phyloP scores from a whole-genome alignment of 2,888 invertebrate genomes.

The Epiblema foenella region DNA sequence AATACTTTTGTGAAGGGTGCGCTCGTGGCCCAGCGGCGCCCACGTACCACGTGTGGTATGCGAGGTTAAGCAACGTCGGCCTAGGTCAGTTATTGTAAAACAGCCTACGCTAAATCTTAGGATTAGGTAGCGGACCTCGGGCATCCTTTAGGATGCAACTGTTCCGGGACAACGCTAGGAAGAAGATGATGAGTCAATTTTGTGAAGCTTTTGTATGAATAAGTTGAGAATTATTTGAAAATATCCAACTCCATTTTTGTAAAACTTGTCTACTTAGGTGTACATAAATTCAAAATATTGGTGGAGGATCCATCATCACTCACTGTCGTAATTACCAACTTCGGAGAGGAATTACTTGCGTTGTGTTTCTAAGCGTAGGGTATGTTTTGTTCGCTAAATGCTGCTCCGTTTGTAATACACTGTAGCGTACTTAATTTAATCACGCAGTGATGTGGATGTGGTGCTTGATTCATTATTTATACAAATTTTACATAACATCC shows the following conservation, averaged over 20 bases:
- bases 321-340: constrained; percentile 43
- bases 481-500: not conserved
- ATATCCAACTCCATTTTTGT: not conserved
- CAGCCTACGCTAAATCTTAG: too few relatives aligned
- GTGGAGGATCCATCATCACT: constrained; percentile 29
- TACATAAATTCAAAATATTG: constrained; percentile 16
- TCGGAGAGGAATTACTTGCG: constrained; percentile 38
- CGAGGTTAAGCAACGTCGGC: too few relatives aligned
- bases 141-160: too few relatives aligned
- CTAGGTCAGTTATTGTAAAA: too few relatives aligned
- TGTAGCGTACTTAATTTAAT: constrained; percentile 38
- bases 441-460: constrained; percentile 34
- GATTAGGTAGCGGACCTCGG: too few relatives aligned
- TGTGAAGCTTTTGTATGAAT: too few relatives aligned
- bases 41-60: too few relatives aligned
- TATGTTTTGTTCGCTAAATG: constrained; percentile 36
- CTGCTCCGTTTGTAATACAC: constrained; percentile 35
- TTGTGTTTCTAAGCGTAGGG: constrained; percentile 29
- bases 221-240: not conserved
- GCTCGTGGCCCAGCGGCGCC: too few relatives aligned
- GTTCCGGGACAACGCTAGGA: too few relatives aligned
- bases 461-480: constrained; percentile 27
- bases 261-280: not conserved
- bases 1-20: too few relatives aligned
- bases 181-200: too few relatives aligned